Conservation (phyloP, 1,140 invertebrate species). For the Drosophila arawakana region DNA sequence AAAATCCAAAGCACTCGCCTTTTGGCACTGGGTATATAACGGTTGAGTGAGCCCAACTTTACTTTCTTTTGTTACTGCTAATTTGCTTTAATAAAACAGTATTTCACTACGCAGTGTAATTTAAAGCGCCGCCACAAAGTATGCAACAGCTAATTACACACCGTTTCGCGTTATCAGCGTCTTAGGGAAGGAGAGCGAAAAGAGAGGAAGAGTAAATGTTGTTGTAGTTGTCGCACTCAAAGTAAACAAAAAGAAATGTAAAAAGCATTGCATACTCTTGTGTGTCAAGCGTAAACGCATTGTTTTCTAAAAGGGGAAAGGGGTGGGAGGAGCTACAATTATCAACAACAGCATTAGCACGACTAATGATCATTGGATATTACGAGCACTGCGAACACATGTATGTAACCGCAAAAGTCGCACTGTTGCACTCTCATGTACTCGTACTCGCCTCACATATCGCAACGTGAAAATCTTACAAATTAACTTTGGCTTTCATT, state of each 20-base stretch:
- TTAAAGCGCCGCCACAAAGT: conserved; percentile 13
- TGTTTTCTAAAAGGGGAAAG: background rate
- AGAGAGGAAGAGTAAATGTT: background rate
- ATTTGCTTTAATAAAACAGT: background rate
- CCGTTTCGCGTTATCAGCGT: background rate
- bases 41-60: no score
- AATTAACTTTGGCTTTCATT: conserved; percentile 82
- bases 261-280: conserved; percentile 11
- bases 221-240: background rate
- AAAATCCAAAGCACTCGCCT: no score
- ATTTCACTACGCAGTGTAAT: background rate
- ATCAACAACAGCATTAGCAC: conserved; percentile 45
- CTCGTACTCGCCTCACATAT: conserved; percentile 35
- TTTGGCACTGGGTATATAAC: no score
- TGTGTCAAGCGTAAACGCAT: background rate
- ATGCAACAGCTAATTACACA: conserved; percentile 15
- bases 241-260: no score
- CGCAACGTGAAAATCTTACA: conserved; percentile 74
- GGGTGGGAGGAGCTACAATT: background rate
- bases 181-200: background rate
- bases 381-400: background rate
- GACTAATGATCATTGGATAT: conserved; percentile 43
- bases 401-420: conserved; percentile 29
- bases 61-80: no score
- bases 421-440: conserved; percentile 11